phyloP scores from a whole-genome alignment of 2,888 invertebrate genomes.

The Diaperis boleti region DNA sequence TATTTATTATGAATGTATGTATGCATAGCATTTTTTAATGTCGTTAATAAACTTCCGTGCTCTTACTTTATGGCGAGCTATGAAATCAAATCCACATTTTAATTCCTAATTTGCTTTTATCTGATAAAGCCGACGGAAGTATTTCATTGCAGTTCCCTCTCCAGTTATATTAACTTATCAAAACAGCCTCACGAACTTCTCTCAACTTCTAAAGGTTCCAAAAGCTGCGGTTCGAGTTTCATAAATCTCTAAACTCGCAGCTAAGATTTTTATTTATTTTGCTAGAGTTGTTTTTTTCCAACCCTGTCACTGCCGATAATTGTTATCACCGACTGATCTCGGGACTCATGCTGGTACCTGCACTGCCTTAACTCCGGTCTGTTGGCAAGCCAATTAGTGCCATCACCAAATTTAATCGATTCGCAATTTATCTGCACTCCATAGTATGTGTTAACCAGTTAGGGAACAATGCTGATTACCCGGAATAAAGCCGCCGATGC shows the following conservation, averaged over 20 bases:
- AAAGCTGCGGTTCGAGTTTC: conserved; percentile 4
- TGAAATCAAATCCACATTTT: too few species aligned
- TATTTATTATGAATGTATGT: too few species aligned
- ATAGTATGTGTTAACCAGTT: conserved; percentile 32
- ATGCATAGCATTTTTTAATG: too few species aligned
- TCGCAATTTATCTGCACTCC: conserved; percentile 31
- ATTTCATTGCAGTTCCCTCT: neutral
- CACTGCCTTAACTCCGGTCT: conserved; percentile 28
- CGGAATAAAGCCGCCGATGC: neutral
- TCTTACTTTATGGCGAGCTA: too few species aligned
- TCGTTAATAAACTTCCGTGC: too few species aligned
- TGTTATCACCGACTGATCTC: conserved; percentile 14
- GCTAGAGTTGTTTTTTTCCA: neutral
- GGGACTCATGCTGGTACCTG: conserved; percentile 34
- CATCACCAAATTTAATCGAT: conserved; percentile 39
- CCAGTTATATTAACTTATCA: conserved; percentile 15
- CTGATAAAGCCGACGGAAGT: neutral
- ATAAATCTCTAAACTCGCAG: conserved; percentile 10
- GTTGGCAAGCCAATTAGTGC: conserved; percentile 37
- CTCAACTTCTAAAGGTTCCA: conserved; percentile 9
- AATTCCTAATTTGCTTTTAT: conserved; percentile 22
- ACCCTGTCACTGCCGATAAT: conserved; percentile 9
- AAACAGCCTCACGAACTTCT: conserved; percentile 19
- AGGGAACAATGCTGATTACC: conserved; percentile 30
- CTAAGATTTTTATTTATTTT: neutral